Base-by-base conservation (phyloP, 2,888 invertebrate genomes). In the Argyra leucocephala region DNA sequence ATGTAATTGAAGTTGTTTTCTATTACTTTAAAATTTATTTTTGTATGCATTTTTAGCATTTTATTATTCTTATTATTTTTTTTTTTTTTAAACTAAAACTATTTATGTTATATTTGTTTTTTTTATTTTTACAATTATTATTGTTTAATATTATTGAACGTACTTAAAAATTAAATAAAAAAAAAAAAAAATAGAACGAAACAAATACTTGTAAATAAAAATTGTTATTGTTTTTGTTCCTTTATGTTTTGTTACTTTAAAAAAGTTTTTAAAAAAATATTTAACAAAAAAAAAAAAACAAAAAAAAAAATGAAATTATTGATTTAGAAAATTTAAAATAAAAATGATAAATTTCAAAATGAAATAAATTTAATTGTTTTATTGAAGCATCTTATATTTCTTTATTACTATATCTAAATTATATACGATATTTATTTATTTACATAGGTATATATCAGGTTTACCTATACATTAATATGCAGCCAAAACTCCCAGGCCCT, bases 151-250 rank as follows among this genome's bases (percentile, higher is more conserved):
- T 18, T 48, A 48, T 15, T 18, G 48, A 10, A 48, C 15, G 48
- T 48, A 48, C 48, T 48, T 48, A 48, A 48, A 48, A 48, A 48
- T 48, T 37, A 48, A 48, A 18, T 15, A 48, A 48, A 48, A 18
- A 2, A 18, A 48, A 15, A n/a, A 48, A 48, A 48, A 48, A 48
- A 48, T 48, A 48, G 18, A 48, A 31, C 31, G 31, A 31, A 31
- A 12, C 31, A 31, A 31, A 18, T 48, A 48, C 5, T 48, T 48
- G 48, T 48, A 48, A 18, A 48, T 48, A 48, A 48, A 48, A 48
- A 48, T 48, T 48, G 48, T 48, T 48, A 48, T 48, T 48, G 48
- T 48, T 48, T 48, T 48, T 48, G 48, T 48, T 48, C 48, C 48
- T 48, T 48, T 48, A 48, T 48, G 48, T 48, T 48, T 48, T 48